Evolutionary conservation across 2,113 vertebrate species (phyloP), one percentile per base, ranked within the genome.

Genomic region (Tachysurus fulvidraco): DNA sequence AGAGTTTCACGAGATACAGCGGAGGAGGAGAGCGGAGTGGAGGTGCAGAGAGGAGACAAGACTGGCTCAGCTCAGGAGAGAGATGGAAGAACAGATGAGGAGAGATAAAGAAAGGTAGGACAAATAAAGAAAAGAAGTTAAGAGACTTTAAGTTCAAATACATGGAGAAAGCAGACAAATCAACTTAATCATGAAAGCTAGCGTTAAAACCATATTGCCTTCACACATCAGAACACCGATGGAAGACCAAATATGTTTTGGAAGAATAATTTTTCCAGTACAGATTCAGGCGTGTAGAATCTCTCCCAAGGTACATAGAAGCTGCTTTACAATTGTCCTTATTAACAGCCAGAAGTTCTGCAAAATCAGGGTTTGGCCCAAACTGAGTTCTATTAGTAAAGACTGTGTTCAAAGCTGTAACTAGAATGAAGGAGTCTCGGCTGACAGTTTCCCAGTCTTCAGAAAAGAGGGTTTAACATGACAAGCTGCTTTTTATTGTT

Each of bases 31-130:
- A 93, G 94, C 96, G 89, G 92, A 94, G 79, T 92, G 95, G 90
- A 95, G 96, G 93, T 91, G 89, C 89, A 95, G 94, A 89, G 95
- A 97, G 85, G 93, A 95, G 83, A 91, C 87, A 59, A 94, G 87
- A 86, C 93, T 99, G 52, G 93, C 95, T 77, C 92, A 96, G 92
- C 84, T 98, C 86, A 97, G 96, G 91, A 93, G 93, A 88, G 64
- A 95, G 89, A 96, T 97, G 95, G 94, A 95, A 86, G 94, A 97
- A 62, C 96, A 97, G 93, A 95, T 96, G 4, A 88, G 90, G 91
- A 96, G 92, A 94, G 97, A 98, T 93, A 95, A 76, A 84, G 85
- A 89, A 64, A 86, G 88, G 85, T 89, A 83, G 21, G 62, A 50
- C 1, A 60, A 9, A 69, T 55, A 11, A 69, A 55, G 52, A 30